A percentile compares a stretch with the other conserved stretches of the same genome.
These are phyloP conservation scores for Zophobas morio DNA, from an alignment of 1,140 invertebrate species.

Conservation along the genomic window DNA sequence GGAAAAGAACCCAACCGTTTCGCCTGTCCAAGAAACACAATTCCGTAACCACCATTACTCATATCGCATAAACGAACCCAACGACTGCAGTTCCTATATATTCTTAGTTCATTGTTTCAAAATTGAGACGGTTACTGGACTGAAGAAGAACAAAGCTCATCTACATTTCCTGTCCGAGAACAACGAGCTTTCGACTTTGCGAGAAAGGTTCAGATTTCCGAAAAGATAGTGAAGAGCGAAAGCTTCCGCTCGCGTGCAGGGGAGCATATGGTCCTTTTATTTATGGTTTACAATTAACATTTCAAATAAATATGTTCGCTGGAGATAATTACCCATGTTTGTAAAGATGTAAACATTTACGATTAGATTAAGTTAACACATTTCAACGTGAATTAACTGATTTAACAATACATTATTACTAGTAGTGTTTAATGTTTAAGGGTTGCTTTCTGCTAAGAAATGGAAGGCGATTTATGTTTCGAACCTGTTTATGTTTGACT, in stretches of 20 bases:
- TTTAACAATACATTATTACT: too few species aligned
- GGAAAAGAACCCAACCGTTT: constrained; percentile 46
- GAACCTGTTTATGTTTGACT: too few species aligned
- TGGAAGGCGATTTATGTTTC: not conserved
- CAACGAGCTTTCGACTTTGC: not conserved
- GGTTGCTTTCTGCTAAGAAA: not conserved
- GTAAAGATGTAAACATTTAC: too few species aligned
- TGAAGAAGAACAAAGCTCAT: constrained; percentile 16
- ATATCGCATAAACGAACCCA: constrained; percentile 31
- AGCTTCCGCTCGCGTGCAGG: not conserved
- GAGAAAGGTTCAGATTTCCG: not conserved
- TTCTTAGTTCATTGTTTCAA: constrained; percentile 19
- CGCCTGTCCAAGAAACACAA: constrained; percentile 48
- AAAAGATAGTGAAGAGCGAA: not conserved
- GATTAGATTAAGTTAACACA: too few species aligned
- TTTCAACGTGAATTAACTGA: too few species aligned
- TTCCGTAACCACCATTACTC: constrained; percentile 38
- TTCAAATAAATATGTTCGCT: constrained; percentile 6
- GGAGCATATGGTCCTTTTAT: constrained; percentile 14
- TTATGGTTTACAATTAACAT: constrained; percentile 7
- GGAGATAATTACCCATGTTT: too few species aligned
- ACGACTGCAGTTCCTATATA: constrained; percentile 25
- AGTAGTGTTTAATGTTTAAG: too few species aligned
- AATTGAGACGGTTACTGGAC: constrained; percentile 20
- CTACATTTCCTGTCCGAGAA: constrained; percentile 1